Base-by-base conservation (phyloP, 2,797 vertebrate genomes). In the Cuniculus paca region DNA sequence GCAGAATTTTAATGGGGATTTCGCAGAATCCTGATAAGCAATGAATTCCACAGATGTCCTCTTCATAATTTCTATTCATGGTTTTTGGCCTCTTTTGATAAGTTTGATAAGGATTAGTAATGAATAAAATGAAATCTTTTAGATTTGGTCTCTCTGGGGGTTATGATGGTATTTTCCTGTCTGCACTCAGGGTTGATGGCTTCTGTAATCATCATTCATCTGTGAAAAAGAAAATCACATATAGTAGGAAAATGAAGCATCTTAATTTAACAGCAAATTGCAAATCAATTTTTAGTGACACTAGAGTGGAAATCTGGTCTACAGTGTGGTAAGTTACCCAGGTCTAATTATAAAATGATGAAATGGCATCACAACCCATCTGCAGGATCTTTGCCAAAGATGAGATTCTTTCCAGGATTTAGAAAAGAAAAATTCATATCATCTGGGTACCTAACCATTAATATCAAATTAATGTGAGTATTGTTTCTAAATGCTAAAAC, bases 1-100 rank as follows among this genome's bases (percentile, higher is more conserved):
- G 83, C n/a, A 96, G 84, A 89, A 94, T 93, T 88, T 97, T 96
- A 96, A 72, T 97, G 86, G 92, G 54, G 88, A 96, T 85, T 95
- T 96, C 31, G 60, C 48, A 70, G 92, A 89, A 91, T 91, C 91
- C 93, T 80, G 81, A 56, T 87, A 93, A 93, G 80, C 72, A 87
- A 79, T 58, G 58, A 84, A 42, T 88, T 95, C 68, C n/a, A 63
- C 34, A 92, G 78, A 94, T 87, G 65, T 50, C 45, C 56, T 94
- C 60, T 92, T 93, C 79, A 34, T 63, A 68, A 87, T 97, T 96
- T 75, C 63, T 94, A 80, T 86, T 93, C 84, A 68, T 74, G 42
- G 74, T 45, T 86, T 81, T 80, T 92, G 89, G 83, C 63, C 91
- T 97, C 88, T 95, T 94, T 96, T 87, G 90, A 90, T 97, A 93